phyloP scores from a whole-genome alignment of 2,888 invertebrate genomes.

The Agrypnus murinus region DNA sequence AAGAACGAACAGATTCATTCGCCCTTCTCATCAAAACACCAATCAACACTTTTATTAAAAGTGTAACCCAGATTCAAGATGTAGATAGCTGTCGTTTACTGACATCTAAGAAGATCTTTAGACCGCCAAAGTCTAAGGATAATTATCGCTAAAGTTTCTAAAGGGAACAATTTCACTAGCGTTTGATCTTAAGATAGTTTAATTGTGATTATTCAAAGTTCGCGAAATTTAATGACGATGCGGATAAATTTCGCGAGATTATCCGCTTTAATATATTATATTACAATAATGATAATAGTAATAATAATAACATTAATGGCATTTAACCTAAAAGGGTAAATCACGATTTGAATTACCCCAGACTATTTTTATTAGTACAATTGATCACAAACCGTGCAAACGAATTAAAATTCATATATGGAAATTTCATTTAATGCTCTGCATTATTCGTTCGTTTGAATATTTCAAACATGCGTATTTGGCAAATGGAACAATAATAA shows the following conservation, averaged over 20 bases:
- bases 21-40: conserved; percentile 1
- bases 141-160: conserved; percentile 59
- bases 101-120: conserved; percentile 35
- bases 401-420: conserved; percentile 41
- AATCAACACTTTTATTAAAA: conserved; percentile 27
- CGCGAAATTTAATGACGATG: conserved; percentile 53
- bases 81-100: conserved; percentile 34
- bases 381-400: conserved; percentile 32
- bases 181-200: conserved; percentile 61
- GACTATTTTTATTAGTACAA: conserved; percentile 17
- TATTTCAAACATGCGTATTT: conserved; percentile 38
- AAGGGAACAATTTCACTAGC: conserved; percentile 60
- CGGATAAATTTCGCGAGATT: conserved; percentile 33
- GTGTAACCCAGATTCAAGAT: conserved; percentile 9
- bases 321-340: conserved; percentile 23
- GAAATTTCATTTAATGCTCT: conserved; percentile 34
- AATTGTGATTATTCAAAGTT: conserved; percentile 60
- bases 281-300: too few species aligned
- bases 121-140: conserved; percentile 38
- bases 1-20: not conserved
- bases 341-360: not conserved
- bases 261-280: too few species aligned
- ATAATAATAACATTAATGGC: too few species aligned
- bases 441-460: conserved; percentile 30
- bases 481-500: conserved; percentile 39